Evolutionary conservation across 2,113 vertebrate genomes (phyloP), one percentile per base, ranked within the genome.

Genomic region (Sterrhoptilus dennistouni): DNA sequence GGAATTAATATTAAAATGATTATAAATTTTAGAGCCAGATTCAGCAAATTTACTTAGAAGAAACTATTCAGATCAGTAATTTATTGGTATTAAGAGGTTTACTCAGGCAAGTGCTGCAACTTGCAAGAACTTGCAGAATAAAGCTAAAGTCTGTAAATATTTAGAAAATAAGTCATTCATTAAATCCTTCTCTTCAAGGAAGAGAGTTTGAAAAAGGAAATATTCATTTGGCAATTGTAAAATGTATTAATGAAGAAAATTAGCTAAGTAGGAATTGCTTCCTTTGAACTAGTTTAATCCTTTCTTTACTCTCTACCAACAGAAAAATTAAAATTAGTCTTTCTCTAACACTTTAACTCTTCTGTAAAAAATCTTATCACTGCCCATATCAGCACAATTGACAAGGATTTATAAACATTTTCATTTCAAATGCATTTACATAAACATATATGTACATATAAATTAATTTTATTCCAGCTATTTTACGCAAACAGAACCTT

Each of bases 401-500:
- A 94, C 65, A 44, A 44, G 87, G 79, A 97, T 97, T 98, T 97
- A 96, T 3, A 17, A 96, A 96, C 54, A 80, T 97, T 96, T 96
- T 83, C 5, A 47, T 97, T 95, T 78, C 82, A 93, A 90, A 92
- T 92, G 31, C 27, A 91, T 97, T 97, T 97, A 91, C 92, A 93
- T 96, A 96, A 54, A 93, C 71, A 84, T 74, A 72, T 64, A 89
- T 53, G 42, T 93, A 68, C 93, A 90, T 68, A 96, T 92, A 96
- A 97, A 97, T 96, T 96, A 33, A 87, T 94, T 97, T 97, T 97
- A 97, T 95, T 97, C 86, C 75, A 90, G 61, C 25, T 53, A 83
- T 97, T 97, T 97, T 95, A 95, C 52, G 87, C 93, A 96, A 97
- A 93, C 69, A 66, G 90, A 97, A 91, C 76, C 68, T 96, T 95